These are phyloP conservation scores for Drosophila serrata DNA, from an alignment of 1,140 invertebrate species.

Conservation along the genomic window DNA sequence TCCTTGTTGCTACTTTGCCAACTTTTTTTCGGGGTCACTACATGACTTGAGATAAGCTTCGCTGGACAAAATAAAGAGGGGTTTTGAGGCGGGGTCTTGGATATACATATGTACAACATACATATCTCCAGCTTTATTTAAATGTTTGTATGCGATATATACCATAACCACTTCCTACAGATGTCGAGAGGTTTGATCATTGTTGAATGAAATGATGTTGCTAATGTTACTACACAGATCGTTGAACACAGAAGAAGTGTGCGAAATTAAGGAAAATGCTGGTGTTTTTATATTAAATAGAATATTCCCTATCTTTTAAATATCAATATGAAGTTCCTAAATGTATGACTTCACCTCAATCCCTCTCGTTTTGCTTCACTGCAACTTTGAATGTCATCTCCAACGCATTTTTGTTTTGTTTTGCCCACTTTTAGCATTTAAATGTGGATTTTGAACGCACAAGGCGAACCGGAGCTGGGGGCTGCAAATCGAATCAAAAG, in stretches of 20 bases:
- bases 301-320: background rate
- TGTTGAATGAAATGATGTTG: conserved; percentile 59
- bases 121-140: conserved; percentile 16
- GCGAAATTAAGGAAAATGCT: background rate
- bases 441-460: conserved; percentile 42
- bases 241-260: conserved; percentile 46
- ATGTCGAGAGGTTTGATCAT: conserved; percentile 36
- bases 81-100: background rate
- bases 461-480: conserved; percentile 40
- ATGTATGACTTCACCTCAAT: background rate
- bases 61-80: conserved; percentile 27
- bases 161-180: conserved; percentile 66
- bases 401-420: conserved; percentile 26
- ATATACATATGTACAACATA: conserved; percentile 16
- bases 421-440: conserved; percentile 39
- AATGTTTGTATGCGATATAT: conserved; percentile 28
- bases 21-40: conserved; percentile 48
- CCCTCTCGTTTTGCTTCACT: background rate
- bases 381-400: conserved; percentile 46
- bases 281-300: background rate
- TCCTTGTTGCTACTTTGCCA: conserved; percentile 26
- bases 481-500: conserved; percentile 23
- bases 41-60: conserved; percentile 59
- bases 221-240: conserved; percentile 58
- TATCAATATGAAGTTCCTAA: background rate